These are phyloP conservation scores for Bombus ignitus DNA, from an alignment of 1,140 invertebrate genomes.

Conservation along the genomic window DNA sequence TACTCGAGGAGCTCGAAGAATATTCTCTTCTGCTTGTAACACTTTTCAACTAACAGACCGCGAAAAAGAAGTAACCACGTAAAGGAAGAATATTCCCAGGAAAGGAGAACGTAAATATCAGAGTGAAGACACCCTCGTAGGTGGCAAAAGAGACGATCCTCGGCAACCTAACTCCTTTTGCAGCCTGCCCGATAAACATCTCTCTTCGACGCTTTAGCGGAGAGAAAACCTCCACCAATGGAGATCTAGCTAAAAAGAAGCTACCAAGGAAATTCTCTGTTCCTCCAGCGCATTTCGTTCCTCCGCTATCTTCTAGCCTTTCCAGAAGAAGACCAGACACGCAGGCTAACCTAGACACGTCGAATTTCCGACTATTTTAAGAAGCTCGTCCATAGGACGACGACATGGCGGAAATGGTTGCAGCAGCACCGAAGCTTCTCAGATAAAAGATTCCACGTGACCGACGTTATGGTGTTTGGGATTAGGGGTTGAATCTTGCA, in stretches of 20 bases:
- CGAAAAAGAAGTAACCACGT: too few species aligned
- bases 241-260: background rate
- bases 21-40: too few species aligned
- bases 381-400: conserved; percentile 56
- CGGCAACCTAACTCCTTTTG: background rate
- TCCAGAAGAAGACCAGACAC: conserved; percentile 28
- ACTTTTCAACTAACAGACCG: too few species aligned
- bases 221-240: background rate
- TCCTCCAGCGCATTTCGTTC: too few species aligned
- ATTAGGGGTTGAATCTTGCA: too few species aligned
- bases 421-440: background rate
- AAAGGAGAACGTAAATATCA: too few species aligned
- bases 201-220: too few species aligned
- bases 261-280: too few species aligned
- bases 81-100: too few species aligned
- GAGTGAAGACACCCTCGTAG: too few species aligned
- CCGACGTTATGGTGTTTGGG: background rate
- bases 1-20: too few species aligned
- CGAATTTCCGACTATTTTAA: conserved; percentile 71
- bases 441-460: background rate
- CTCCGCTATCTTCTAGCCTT: background rate
- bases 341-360: conserved; percentile 67
- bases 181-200: background rate
- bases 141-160: too few species aligned
- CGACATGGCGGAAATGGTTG: conserved; percentile 63